These are phyloP conservation scores for Campylomormyrus tamandua DNA, from an alignment of 2,113 vertebrate genomes.

Conservation along the genomic window DNA sequence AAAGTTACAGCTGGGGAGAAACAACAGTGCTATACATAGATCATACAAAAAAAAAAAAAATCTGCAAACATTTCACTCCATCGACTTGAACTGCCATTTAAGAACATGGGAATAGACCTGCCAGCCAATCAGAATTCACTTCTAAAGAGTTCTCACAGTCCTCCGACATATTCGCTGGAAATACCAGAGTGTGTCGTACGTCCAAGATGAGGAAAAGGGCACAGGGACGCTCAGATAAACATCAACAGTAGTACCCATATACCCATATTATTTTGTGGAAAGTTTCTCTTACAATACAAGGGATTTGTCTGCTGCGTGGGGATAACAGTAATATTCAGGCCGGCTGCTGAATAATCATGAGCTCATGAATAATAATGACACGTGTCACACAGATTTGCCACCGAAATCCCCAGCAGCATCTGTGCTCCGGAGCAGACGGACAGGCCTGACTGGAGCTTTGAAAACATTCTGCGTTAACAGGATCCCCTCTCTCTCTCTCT, in stretches of 20 bases:
- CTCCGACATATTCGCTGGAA: neutral
- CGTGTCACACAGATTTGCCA: neutral
- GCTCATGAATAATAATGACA: neutral
- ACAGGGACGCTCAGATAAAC: neutral
- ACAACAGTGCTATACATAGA: conserved; percentile 19
- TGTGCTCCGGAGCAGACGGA: neutral
- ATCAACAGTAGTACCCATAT: neutral
- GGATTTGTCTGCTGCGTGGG: neutral
- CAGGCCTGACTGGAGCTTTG: neutral
- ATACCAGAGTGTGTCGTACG: neutral
- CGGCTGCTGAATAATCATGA: neutral
- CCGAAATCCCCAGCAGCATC: neutral
- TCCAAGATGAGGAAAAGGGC: neutral
- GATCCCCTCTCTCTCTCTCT: neutral
- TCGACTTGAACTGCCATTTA: conserved; percentile 12
- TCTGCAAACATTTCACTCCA: conserved; percentile 4
- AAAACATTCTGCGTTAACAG: neutral
- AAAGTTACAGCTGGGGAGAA: conserved; percentile 2
- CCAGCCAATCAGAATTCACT: neutral
- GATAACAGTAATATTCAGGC: neutral
- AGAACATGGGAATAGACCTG: conserved; percentile 2
- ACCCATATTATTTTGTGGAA: neutral
- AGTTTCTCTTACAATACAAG: neutral
- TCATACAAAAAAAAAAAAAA: neutral
- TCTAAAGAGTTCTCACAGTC: neutral